phyloP scores from a whole-genome alignment of 2,888 invertebrate genomes.

The Chalcis sispes region DNA sequence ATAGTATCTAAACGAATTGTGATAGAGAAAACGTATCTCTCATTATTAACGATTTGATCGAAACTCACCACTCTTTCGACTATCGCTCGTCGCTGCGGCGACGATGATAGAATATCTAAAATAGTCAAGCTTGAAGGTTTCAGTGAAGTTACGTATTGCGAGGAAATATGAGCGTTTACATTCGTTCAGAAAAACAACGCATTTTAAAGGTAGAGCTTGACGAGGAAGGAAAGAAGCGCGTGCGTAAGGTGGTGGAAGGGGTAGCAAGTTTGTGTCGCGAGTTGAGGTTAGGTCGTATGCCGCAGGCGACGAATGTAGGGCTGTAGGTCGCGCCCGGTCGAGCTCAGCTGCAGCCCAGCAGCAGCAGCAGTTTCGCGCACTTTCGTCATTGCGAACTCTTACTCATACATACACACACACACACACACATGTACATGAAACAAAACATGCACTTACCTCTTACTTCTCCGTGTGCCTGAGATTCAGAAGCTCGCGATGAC shows the following conservation, averaged over 20 bases:
- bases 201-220: too few relatives aligned
- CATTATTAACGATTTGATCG: too few relatives aligned
- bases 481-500: background rate
- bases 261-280: conserved; percentile 30
- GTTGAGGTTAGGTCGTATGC: conserved; percentile 72
- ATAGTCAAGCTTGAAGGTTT: too few relatives aligned
- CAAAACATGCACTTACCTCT: conserved; percentile 28
- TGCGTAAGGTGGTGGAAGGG: background rate
- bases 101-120: too few relatives aligned
- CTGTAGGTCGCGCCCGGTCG: conserved; percentile 74
- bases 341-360: conserved; percentile 71
- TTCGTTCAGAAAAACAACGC: too few relatives aligned
- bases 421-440: background rate
- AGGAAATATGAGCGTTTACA: too few relatives aligned
- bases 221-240: conserved; percentile 8
- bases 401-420: background rate
- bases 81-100: too few relatives aligned
- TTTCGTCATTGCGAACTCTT: conserved; percentile 59
- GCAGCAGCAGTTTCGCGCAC: conserved; percentile 16
- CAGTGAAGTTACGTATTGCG: too few relatives aligned
- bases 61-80: too few relatives aligned
- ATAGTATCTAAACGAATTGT: too few relatives aligned
- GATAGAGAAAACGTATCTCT: too few relatives aligned
- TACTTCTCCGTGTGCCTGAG: background rate
- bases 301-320: conserved; percentile 74